Percentiles rank a stretch among this genome's conserved stretches.
These are phyloP conservation scores for Leptopilina syphax DNA, from an alignment of 2,888 invertebrate species.

Conservation along the genomic window DNA sequence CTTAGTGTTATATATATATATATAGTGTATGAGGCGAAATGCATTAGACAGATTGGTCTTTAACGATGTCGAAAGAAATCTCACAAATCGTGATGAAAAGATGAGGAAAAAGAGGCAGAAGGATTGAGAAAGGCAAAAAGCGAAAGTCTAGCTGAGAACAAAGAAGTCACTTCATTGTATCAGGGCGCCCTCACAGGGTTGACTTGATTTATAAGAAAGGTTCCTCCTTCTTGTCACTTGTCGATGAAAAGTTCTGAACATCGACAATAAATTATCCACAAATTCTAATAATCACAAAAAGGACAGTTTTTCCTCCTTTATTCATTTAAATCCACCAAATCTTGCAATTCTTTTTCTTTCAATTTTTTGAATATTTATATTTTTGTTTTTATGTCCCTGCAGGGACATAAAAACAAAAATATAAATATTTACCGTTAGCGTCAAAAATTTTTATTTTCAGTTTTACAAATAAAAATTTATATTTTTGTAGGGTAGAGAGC, in stretches of 20 bases:
- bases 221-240: conserved; percentile 55
- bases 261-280: conserved; percentile 64
- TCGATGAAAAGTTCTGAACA: conserved; percentile 56
- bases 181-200: conserved; percentile 61
- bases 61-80: conserved; percentile 20
- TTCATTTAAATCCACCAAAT: neutral
- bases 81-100: conserved; percentile 39
- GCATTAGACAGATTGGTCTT: conserved; percentile 5
- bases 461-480: too few relatives aligned
- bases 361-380: too few relatives aligned
- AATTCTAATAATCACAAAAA: conserved; percentile 43
- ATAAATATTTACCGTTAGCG: too few relatives aligned
- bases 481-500: too few relatives aligned
- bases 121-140: conserved; percentile 55
- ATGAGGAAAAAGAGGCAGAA: conserved; percentile 42
- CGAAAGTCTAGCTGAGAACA: conserved; percentile 55
- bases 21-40: neutral
- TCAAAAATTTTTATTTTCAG: too few relatives aligned
- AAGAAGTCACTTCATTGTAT: conserved; percentile 66
- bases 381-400: too few relatives aligned
- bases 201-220: conserved; percentile 68
- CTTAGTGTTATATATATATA: too few relatives aligned
- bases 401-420: too few relatives aligned
- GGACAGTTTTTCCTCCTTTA: too few relatives aligned
- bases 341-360: too few relatives aligned